Evolutionary conservation across 2,113 vertebrate genomes (phyloP).

Genomic region (Steatornis caripensis): DNA sequence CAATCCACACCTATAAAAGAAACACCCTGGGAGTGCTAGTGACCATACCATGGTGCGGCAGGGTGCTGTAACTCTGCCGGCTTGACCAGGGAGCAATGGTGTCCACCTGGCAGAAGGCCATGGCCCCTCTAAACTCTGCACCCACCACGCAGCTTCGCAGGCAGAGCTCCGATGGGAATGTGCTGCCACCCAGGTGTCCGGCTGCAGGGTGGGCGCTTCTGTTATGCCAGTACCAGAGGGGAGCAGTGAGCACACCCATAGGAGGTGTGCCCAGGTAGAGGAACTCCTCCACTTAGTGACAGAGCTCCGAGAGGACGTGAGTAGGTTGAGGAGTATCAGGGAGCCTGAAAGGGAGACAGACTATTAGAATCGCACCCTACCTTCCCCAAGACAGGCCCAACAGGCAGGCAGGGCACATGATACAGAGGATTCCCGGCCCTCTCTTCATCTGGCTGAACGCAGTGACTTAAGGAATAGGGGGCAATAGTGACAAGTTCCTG

Average conservation of each 20-base stretch:
- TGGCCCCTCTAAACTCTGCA: neutral
- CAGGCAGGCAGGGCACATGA: neutral
- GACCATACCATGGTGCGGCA: no score
- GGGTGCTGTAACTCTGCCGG: neutral
- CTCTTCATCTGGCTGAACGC: neutral
- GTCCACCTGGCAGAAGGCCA: neutral
- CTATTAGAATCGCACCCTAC: no score
- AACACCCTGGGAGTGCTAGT: neutral
- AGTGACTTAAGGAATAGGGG: neutral
- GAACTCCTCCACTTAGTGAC: neutral
- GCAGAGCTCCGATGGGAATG: neutral
- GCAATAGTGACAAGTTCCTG: neutral
- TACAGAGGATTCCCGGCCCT: neutral
- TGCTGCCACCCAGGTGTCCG: neutral
- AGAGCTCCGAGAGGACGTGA: neutral
- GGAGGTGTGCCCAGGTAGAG: neutral
- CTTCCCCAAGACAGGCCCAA: no score
- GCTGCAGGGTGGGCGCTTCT: no score
- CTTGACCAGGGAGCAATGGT: neutral
- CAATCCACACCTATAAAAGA: neutral
- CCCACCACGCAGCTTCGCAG: neutral
- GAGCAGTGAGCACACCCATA: no score
- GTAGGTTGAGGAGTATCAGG: no score
- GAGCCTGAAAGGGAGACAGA: no score
- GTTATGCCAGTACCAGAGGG: no score